Conservation (phyloP, 1,140 invertebrate genomes). For the Battus philenor region DNA sequence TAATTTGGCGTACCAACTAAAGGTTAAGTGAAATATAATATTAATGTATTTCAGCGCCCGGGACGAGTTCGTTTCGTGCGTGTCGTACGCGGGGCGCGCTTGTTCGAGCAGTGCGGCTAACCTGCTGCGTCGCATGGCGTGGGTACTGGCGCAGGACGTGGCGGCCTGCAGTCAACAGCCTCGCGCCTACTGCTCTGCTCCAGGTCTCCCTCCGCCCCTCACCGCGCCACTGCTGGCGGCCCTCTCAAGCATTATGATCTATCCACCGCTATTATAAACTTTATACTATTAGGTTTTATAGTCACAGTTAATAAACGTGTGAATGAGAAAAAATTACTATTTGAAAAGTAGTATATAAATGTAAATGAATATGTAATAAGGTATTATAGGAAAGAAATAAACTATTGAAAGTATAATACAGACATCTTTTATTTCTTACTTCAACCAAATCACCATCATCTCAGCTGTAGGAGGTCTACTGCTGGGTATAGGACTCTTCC, state of each 20-base stretch:
- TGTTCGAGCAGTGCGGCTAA: conserved; percentile 41
- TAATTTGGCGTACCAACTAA: no score
- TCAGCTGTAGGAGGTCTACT: no score
- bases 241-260: conserved; percentile 35
- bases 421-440: no score
- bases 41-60: conserved; percentile 45
- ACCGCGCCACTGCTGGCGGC: conserved; percentile 39
- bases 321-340: no score
- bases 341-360: no score
- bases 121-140: conserved; percentile 53
- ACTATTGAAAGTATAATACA: no score
- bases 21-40: neutral
- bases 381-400: no score
- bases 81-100: conserved; percentile 39
- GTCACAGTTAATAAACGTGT: no score
- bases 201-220: conserved; percentile 28
- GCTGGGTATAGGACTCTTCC: no score
- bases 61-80: conserved; percentile 58
- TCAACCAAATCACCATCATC: no score
- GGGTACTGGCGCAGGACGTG: conserved; percentile 62
- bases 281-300: no score
- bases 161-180: conserved; percentile 54
- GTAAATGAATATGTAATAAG: no score
- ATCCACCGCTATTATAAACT: conserved; percentile 37
- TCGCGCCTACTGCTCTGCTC: conserved; percentile 39